phyloP scores from a whole-genome alignment of 2,113 vertebrate species.

The Centropus bengalensis region DNA sequence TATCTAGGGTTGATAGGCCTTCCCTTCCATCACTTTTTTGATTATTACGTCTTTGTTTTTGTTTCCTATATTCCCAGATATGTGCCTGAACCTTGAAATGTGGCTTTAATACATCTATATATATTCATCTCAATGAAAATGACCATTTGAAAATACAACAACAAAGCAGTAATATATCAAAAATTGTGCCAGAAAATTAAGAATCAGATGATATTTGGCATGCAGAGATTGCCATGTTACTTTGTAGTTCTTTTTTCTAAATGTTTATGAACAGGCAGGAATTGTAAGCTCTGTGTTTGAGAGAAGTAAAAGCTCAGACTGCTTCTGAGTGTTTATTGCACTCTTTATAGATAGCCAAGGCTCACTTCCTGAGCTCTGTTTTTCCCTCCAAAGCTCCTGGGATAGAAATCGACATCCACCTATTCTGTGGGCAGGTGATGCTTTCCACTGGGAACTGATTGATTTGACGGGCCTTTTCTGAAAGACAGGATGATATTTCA shows the following conservation, averaged over 20 bases:
- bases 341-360: background rate
- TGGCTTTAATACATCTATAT: background rate
- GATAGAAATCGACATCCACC: background rate
- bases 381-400: background rate
- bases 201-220: background rate
- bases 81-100: background rate
- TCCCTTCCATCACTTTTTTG: fast-evolving
- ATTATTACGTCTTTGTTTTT: background rate
- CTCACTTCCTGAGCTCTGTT: background rate
- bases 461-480: background rate
- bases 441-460: background rate
- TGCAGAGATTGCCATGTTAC: background rate
- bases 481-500: background rate
- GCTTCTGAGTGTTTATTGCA: background rate
- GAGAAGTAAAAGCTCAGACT: background rate
- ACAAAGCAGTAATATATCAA: background rate
- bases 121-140: background rate
- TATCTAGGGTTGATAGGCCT: background rate
- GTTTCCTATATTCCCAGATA: background rate
- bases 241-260: background rate
- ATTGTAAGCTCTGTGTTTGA: background rate
- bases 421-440: background rate
- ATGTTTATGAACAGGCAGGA: background rate
- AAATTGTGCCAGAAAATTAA: background rate
- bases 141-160: background rate